Percentiles rank a stretch among this genome's conserved stretches.
Evolutionary conservation across 2,888 invertebrate genomes (phyloP).

Genomic region (Pherbina coryleti): DNA sequence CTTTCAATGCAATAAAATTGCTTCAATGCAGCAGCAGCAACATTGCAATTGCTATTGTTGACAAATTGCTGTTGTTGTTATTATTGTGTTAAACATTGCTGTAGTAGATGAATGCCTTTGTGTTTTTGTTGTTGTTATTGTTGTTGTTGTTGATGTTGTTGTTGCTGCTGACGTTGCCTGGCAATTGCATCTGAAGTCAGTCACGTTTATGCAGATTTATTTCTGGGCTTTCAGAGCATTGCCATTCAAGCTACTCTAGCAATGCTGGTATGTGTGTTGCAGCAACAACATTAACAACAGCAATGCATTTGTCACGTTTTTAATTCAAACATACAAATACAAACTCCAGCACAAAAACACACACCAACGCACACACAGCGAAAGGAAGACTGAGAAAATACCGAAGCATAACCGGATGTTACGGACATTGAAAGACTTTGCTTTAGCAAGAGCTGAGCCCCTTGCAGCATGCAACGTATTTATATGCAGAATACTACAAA

Average conservation of each 20-base stretch:
- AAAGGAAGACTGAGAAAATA: not conserved
- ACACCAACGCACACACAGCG: not conserved
- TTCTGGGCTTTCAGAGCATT: slow-evolving; percentile 19
- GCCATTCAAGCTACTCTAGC: not conserved
- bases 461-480: not conserved
- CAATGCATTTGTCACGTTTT: slow-evolving; percentile 38
- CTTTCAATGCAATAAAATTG: too few relatives aligned
- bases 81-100: not conserved
- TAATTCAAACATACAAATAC: slow-evolving; percentile 31
- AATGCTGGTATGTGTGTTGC: not conserved
- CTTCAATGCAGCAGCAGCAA: not conserved
- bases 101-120: not conserved
- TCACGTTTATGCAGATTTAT: slow-evolving; percentile 38
- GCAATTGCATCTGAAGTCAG: slow-evolving; percentile 32
- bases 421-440: not conserved
- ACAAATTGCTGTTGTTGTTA: not conserved
- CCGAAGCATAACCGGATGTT: not conserved
- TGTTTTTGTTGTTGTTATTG: not conserved
- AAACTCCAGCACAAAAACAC: slow-evolving; percentile 24
- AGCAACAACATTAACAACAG: slow-evolving; percentile 41
- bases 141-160: not conserved
- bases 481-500: too few relatives aligned
- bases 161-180: not conserved
- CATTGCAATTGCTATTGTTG: not conserved
- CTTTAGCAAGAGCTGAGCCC: not conserved